Conservation (phyloP, 2,888 invertebrate species). For the Palloptera scutellata region DNA sequence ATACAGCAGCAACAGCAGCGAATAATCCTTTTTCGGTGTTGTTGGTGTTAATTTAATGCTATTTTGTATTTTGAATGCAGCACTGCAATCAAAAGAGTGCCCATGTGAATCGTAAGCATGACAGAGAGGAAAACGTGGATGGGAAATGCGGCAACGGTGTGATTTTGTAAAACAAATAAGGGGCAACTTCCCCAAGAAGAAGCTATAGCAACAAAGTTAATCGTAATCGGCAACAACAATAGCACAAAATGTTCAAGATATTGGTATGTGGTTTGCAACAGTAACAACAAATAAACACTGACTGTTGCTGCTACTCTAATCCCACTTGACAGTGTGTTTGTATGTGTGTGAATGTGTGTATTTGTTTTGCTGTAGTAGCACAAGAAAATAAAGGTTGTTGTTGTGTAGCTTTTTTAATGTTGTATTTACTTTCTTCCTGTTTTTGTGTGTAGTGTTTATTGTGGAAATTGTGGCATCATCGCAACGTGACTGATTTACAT, state of each 20-base stretch:
- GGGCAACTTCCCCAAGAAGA: background rate
- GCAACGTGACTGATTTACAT: constrained; percentile 25
- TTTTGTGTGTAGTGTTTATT: background rate
- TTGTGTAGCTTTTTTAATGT: background rate
- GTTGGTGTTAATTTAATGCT: constrained; percentile 35
- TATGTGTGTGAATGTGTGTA: no score
- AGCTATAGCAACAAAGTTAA: background rate
- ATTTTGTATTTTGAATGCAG: constrained; percentile 26
- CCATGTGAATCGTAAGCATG: constrained; percentile 1
- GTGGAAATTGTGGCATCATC: background rate
- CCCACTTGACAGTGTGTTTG: no score
- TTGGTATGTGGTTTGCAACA: constrained; percentile 15
- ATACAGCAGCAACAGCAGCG: no score
- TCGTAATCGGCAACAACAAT: background rate
- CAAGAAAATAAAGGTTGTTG: background rate
- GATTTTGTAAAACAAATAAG: constrained; percentile 7
- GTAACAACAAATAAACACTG: background rate
- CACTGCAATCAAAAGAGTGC: constrained; percentile 23
- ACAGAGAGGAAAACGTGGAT: constrained; percentile 5
- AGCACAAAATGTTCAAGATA: constrained; percentile 15
- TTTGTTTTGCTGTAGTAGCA: no score
- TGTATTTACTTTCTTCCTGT: constrained; percentile 1
- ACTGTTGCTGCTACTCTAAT: no score
- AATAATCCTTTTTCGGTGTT: no score
- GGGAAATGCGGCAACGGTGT: background rate